phyloP scores from a whole-genome alignment of 2,113 vertebrate species.

The Oreocharis arfaki region DNA sequence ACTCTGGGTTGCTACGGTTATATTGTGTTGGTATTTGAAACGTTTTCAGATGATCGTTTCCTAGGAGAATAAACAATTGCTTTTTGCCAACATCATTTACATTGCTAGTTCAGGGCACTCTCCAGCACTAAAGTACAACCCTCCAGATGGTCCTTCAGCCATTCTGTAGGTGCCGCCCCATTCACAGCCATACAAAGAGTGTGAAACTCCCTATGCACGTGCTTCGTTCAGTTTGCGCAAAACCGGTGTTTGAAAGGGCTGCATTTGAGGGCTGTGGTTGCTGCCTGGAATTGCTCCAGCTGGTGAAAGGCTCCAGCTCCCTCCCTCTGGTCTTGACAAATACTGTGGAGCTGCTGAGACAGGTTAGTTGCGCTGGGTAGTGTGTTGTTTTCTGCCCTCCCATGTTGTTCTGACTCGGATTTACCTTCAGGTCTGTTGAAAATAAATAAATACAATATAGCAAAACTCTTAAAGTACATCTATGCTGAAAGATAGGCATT shows the following conservation, averaged over 20 bases:
- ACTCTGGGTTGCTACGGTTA: neutral
- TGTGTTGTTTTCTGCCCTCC: neutral
- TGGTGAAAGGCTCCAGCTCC: neutral
- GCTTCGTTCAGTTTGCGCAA: neutral
- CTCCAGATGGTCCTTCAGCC: neutral
- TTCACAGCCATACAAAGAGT: neutral
- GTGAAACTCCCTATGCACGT: neutral
- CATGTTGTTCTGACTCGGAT: neutral
- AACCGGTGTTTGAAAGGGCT: neutral
- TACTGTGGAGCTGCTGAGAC: neutral
- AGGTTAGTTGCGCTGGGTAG: neutral
- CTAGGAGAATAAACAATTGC: neutral
- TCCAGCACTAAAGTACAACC: neutral
- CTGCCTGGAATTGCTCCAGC: neutral
- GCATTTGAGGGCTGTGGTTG: neutral
- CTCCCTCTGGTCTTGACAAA: neutral
- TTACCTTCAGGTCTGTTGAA: neutral
- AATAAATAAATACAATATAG: neutral
- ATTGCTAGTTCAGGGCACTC: fast-evolving
- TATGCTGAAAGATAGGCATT: neutral
- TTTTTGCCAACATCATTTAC: neutral
- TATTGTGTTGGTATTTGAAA: neutral
- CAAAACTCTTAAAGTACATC: neutral
- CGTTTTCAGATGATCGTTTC: neutral
- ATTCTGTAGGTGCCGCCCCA: neutral